Base-by-base conservation (phyloP, 2,888 invertebrate genomes). In the Caenorhabditis auriculariae region DNA sequence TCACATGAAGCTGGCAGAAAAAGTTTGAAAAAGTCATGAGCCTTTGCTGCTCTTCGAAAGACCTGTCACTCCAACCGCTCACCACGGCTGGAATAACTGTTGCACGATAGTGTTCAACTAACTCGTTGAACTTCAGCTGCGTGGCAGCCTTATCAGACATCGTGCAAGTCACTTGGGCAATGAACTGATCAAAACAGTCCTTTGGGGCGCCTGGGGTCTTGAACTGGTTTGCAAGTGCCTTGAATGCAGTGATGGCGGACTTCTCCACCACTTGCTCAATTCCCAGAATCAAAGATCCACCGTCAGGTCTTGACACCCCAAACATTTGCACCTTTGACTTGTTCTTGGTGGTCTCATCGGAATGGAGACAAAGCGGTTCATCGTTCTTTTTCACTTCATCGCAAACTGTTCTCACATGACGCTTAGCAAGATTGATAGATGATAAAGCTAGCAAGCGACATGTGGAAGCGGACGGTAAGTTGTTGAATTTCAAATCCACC, bases 181-280 rank as follows among this genome's bases (percentile, higher is more conserved):
- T 7, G 17, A 52, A 37, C 23, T 52, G 37, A n/a, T 52, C 24
- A 12, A 53, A 46, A 27, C 45, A 53, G 38, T 53, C 38, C 4
- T 19, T 28, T 0, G 53, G 9, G 29, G 45, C 45, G 23, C 21
- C 45, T n/a, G 53, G 39, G 29, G 46, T 12, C 9, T 23, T 12
- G 5, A 6, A 15, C 2, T 46, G 23, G 7, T 28, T 15, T 15
- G 9, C 3, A 4, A 53, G 39, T 7, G 21, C 37, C 5, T 46
- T 19, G 5, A 53, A 39, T 7, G 53, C 53, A 12, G 53, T 53
- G 27, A 29, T 28, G 12, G 53, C 53, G 2, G 53, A 53, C 28
- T 53, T 53, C 19, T 53, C 53, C n/a, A 32, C 45, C 2, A 53
- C 53, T 7, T 19, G 53, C 5, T 45, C 39, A n/a, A 53, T 23